Base-by-base conservation (phyloP, 2,113 vertebrate species). In the Clarias gariepinus region DNA sequence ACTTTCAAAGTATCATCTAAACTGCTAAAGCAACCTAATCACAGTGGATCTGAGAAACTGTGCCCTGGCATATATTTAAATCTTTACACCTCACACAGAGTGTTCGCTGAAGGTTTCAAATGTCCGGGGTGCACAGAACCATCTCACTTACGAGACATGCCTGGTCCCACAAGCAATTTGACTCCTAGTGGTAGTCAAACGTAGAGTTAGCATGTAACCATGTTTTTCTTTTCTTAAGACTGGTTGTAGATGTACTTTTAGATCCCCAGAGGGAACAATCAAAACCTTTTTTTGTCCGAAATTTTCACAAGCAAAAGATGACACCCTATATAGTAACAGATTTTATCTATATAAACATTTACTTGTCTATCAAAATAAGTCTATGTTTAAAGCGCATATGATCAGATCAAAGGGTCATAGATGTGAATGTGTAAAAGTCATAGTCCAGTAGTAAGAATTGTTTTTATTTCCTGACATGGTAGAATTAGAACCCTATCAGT, bases 1-100 rank as follows among this genome's bases (percentile, higher is more conserved):
- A 96, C 93, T 96, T 95, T 96, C 94, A 96, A 94, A 96, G 95
- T 94, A 91, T 87, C 90, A 91, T 92, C 95, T 94, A 96, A 96
- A 96, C 95, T 95, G 94, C 93, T 83, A 95, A 94, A 96, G 95
- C 90, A 95, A 93, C 94, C 91, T 94, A 95, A 96, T 95, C 94
- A 94, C 91, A 87, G 94, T 93, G 94, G 94, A 95, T 95, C 94
- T 93, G 90, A 93, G 93, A 92, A 92, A 92, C 89, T 94, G 93
- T 93, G 95, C 89, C 90, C 86, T 53, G 82, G 0, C 94, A 94
- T 94, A 93, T 94, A 94, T 95, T 95, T 93, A 88, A 91, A 89
- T 93, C 83, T 94, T 94, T 94, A 95, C 94, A 89, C 91, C 90
- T 91, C 81, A 89, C 92, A 90, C 92, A 91, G 88, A 87, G 86